These are phyloP conservation scores for Haplochromis vanheusdeni DNA, from an alignment of 2,113 vertebrate genomes.

Conservation along the genomic window DNA sequence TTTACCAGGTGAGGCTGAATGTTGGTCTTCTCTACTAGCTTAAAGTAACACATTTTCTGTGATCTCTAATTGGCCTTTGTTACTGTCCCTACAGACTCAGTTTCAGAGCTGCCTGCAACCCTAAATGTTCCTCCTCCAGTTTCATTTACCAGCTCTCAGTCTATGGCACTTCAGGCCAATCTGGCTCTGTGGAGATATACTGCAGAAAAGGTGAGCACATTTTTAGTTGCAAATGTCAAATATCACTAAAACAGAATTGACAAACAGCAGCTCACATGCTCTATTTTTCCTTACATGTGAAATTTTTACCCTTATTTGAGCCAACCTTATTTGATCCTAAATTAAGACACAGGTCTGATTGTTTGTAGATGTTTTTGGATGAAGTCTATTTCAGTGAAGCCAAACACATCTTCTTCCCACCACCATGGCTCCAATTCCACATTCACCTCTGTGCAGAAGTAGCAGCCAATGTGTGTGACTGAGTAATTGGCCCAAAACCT, in stretches of 20 bases:
- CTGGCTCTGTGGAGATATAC: slow-evolving; percentile 74
- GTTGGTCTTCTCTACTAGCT: neutral
- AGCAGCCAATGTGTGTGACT: neutral
- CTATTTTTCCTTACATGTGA: neutral
- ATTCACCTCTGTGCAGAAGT: neutral
- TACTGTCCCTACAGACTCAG: slow-evolving; percentile 21
- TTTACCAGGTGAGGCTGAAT: slow-evolving; percentile 39
- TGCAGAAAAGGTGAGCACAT: slow-evolving; percentile 69
- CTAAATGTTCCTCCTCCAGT: neutral
- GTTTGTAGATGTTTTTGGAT: neutral
- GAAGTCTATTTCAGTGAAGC: neutral
- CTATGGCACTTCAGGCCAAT: slow-evolving; percentile 56
- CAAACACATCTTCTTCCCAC: neutral
- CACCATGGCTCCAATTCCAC: neutral
- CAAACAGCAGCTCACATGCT: neutral
- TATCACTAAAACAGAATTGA: neutral
- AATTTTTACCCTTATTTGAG: neutral
- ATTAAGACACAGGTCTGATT: neutral
- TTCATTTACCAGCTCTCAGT: neutral
- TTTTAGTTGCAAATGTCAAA: neutral
- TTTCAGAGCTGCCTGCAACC: neutral
- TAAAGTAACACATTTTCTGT: neutral
- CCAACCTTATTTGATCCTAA: neutral
- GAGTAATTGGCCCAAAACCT: neutral
- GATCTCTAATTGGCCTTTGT: neutral